Evolutionary conservation across 1,140 invertebrate genomes (phyloP).

Genomic region (Sinella curviseta): DNA sequence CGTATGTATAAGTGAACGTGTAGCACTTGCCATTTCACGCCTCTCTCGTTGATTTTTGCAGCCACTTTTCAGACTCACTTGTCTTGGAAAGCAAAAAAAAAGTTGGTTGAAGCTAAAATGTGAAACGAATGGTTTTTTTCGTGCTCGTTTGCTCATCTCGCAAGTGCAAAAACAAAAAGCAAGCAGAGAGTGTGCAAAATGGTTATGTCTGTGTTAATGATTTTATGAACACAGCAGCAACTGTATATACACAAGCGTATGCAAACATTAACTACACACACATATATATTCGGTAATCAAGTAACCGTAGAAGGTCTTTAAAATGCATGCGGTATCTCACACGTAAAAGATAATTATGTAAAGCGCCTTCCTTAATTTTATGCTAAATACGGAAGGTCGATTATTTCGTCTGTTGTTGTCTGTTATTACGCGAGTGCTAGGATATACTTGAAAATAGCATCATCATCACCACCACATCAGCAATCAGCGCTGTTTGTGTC

Average conservation of each 20-base stretch:
- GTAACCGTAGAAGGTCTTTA: background rate
- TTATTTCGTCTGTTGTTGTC: background rate
- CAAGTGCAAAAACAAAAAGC: background rate
- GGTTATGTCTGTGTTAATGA: too few relatives aligned
- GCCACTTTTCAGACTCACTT: background rate
- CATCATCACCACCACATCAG: too few relatives aligned
- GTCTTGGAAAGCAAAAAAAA: background rate
- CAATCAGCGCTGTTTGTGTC: too few relatives aligned
- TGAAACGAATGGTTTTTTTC: background rate
- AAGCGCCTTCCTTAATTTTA: slow-evolving; percentile 9
- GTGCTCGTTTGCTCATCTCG: background rate
- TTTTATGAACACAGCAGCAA: too few relatives aligned
- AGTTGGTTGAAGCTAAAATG: background rate
- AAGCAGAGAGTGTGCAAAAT: too few relatives aligned
- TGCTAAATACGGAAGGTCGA: slow-evolving; percentile 16
- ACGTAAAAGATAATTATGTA: too few relatives aligned
- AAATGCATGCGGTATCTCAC: background rate
- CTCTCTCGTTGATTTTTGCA: too few relatives aligned
- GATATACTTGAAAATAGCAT: background rate
- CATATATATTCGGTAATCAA: background rate
- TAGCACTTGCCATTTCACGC: too few relatives aligned
- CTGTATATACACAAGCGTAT: too few relatives aligned
- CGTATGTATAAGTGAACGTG: too few relatives aligned
- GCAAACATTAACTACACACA: background rate
- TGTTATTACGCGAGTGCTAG: too few relatives aligned